Base-by-base conservation (phyloP, 2,888 invertebrate genomes). In the Drosophila yooni region DNA sequence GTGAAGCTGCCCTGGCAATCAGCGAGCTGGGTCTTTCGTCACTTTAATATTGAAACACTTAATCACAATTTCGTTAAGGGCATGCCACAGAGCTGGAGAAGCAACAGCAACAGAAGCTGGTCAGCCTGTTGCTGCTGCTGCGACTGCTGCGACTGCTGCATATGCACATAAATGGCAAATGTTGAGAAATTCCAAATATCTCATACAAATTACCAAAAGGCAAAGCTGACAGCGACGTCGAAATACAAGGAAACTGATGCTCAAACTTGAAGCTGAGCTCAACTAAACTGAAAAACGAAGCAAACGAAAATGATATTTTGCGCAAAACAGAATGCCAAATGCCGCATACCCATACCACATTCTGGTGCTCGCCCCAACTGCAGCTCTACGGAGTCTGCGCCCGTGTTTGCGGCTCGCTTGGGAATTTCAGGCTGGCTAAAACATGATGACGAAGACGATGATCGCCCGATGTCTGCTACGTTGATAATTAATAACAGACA, bases 11-110 rank as follows among this genome's bases (percentile, higher is more conserved):
- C 15, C 18, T 56, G 74, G 70, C 76, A 79, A 79, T 70, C 76
- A 79, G 59, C 51, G 40, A 64, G 78, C 61, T 69, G 77, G 72
- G 67, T 74, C 89, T 88, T 88, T 88, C 88, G 86, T 88, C 89
- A 88, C 88, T 82, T 88, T 74, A 80, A 85, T 85, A 89, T 85
- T 89, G 88, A 88, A 89, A 88, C 88, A 88, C 89, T 88, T 89
- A 88, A 89, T 89, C 88, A 88, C 87, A 85, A 88, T 85, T 89
- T 87, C 76, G 84, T 79, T 85, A 82, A 85, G 85, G 88, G 81
- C 85, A 84, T 69, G 74, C 70, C 70, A 63, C 57, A 60, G 36
- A 65, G 60, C 53, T 33, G 62, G 29, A 27, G 31, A 64, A 31
- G 43, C 21, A 46, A 21, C 53, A 51, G 65, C 21, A 46, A 21